Conservation (phyloP, 1,140 invertebrate species). For the roundworm (Caenorhabditis elegans) region DNA sequence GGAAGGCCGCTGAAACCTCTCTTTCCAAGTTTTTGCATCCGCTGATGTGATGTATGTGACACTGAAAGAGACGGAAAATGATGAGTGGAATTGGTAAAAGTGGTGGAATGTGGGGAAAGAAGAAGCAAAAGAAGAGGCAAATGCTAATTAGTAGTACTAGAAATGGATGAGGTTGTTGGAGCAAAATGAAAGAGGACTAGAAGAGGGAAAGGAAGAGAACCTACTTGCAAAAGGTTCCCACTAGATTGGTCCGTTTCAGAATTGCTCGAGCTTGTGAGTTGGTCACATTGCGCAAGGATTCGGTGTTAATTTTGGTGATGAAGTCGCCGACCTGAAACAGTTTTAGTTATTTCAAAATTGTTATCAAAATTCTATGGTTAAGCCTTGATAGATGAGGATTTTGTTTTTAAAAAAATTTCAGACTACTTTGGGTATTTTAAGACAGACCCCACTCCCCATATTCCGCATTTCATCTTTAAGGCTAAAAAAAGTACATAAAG, state of each 20-base stretch:
- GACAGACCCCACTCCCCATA: too few species aligned
- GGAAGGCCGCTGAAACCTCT: constrained; percentile 58
- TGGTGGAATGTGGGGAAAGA: neutral
- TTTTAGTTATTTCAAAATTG: neutral
- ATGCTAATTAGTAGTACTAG: constrained; percentile 25
- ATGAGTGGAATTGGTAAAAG: constrained; percentile 28
- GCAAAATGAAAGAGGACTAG: neutral
- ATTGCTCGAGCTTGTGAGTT: constrained; percentile 74
- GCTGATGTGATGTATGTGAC: constrained; percentile 70
- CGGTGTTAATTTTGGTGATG: constrained; percentile 72
- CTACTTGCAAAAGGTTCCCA: constrained; percentile 71
- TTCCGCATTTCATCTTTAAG: too few species aligned
- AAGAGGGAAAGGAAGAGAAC: constrained; percentile 19
- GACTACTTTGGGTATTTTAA: too few species aligned
- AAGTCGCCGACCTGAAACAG: constrained; percentile 67
- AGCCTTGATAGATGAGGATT: too few species aligned
- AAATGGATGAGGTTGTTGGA: neutral
- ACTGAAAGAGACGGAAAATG: constrained; percentile 65
- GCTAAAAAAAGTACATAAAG: too few species aligned
- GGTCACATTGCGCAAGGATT: constrained; percentile 72
- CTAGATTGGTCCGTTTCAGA: constrained; percentile 72
- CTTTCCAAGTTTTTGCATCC: constrained; percentile 69
- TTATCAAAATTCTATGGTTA: too few species aligned
- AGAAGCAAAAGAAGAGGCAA: constrained; percentile 24
- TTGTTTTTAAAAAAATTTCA: too few species aligned